A percentile compares a stretch with the other conserved stretches of the same genome.
Conservation (phyloP, 2,888 invertebrate species). For the Clusia tigrina region DNA sequence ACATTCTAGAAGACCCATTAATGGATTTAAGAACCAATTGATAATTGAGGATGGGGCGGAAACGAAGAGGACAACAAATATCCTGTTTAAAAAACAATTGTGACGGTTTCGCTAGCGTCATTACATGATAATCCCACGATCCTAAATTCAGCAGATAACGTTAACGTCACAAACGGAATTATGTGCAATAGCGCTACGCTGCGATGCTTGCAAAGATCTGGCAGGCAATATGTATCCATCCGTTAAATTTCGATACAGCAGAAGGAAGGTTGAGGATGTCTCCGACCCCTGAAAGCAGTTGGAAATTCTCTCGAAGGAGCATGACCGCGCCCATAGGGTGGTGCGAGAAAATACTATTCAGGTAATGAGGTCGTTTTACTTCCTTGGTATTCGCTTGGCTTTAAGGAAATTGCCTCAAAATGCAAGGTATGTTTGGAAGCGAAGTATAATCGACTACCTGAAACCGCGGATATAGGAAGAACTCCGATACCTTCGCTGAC, state of each 20-base stretch:
- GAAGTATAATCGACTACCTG: conserved; percentile 21
- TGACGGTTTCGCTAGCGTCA: conserved; percentile 2
- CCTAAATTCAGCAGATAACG: conserved; percentile 12
- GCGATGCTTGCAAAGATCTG: too few relatives aligned
- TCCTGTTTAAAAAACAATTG: conserved; percentile 11
- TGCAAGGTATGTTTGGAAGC: too few relatives aligned
- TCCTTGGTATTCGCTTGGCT: background rate
- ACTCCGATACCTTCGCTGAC: conserved; percentile 18
- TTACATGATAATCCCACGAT: conserved; percentile 6
- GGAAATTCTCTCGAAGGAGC: too few relatives aligned
- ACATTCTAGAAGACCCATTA: too few relatives aligned
- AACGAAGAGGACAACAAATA: conserved; percentile 8
- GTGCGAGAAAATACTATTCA: too few relatives aligned
- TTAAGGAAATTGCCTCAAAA: background rate
- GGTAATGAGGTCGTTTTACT: background rate
- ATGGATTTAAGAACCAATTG: too few relatives aligned
- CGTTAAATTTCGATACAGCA: conserved; percentile 16
- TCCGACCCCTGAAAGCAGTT: too few relatives aligned
- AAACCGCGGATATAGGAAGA: conserved; percentile 11
- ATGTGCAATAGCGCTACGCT: too few relatives aligned
- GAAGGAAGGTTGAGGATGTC: conserved; percentile 16
- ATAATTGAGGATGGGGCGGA: background rate
- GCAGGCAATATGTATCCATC: too few relatives aligned
- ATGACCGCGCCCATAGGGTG: too few relatives aligned
- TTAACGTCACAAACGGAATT: conserved; percentile 11